Evolutionary conservation across 1,140 invertebrate genomes (phyloP).

Genomic region (Linepithema humile): DNA sequence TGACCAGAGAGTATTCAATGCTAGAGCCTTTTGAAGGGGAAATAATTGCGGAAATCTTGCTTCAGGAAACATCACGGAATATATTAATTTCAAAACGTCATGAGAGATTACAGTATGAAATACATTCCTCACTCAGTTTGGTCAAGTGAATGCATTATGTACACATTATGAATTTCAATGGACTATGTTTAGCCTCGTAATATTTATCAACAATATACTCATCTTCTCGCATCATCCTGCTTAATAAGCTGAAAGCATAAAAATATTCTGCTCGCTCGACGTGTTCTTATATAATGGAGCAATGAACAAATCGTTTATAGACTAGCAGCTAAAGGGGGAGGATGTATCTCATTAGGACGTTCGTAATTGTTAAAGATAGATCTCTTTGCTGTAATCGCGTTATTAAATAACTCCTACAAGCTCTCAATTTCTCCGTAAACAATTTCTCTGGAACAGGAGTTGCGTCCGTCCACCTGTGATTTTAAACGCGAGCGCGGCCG

Average conservation of each 20-base stretch:
- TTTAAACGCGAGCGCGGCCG: conserved; percentile 89
- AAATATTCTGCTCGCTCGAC: conserved; percentile 37
- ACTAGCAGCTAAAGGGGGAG: conserved; percentile 28
- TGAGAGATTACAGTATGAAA: neutral
- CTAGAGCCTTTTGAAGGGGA: conserved; percentile 51
- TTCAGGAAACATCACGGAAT: neutral
- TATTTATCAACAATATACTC: conserved; percentile 6
- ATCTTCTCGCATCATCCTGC: neutral
- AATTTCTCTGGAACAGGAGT: conserved; percentile 75
- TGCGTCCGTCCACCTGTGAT: conserved; percentile 88
- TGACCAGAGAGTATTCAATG: conserved; percentile 46
- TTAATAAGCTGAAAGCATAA: conserved; percentile 42
- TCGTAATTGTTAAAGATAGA: neutral
- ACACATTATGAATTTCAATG: neutral
- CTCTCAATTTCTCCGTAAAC: conserved; percentile 75
- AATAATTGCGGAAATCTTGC: neutral
- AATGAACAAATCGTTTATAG: conserved; percentile 28
- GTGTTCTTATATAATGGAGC: conserved; percentile 39
- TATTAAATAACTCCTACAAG: conserved; percentile 7
- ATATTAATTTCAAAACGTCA: neutral
- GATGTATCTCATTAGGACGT: neutral
- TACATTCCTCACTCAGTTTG: conserved; percentile 10
- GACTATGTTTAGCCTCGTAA: neutral
- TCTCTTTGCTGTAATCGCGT: neutral
- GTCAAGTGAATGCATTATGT: conserved; percentile 37